Conservation (phyloP, 2,113 vertebrate species). For the Terrapene triunguis region DNA sequence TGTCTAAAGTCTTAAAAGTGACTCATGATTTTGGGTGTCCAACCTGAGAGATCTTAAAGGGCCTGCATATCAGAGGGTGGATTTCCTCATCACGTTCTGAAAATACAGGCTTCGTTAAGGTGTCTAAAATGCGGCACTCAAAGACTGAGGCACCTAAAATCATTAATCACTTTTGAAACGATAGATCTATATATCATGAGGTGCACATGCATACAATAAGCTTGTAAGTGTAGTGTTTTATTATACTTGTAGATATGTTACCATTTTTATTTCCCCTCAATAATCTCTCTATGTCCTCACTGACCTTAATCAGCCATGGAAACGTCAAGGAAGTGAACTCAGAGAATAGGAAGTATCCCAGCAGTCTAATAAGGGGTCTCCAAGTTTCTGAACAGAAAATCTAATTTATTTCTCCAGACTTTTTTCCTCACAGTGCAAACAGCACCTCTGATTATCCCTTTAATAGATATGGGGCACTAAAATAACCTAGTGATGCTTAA, state of each 20-base stretch:
- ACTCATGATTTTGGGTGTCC: not conserved
- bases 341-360: not conserved
- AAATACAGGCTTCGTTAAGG: not conserved
- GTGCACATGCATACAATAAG: not conserved
- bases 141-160: not conserved
- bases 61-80: not conserved
- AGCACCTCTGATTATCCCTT: not conserved
- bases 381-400: not conserved
- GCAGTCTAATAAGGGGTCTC: not conserved
- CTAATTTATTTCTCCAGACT: not conserved
- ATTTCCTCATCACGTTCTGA: not conserved
- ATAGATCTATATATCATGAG: not conserved
- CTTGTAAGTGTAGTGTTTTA: not conserved
- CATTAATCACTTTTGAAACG: not conserved
- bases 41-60: not conserved
- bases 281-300: not conserved
- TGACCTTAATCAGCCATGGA: not conserved
- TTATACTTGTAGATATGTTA: not conserved
- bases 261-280: not conserved
- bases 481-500: rapidly evolving
- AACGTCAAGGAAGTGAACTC: not conserved
- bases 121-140: not conserved
- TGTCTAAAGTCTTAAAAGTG: not conserved
- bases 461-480: rapidly evolving
- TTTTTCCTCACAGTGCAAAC: not conserved